Evolutionary conservation across 1,140 invertebrate species (phyloP).

Genomic region (Dolichoris vasculosae): DNA sequence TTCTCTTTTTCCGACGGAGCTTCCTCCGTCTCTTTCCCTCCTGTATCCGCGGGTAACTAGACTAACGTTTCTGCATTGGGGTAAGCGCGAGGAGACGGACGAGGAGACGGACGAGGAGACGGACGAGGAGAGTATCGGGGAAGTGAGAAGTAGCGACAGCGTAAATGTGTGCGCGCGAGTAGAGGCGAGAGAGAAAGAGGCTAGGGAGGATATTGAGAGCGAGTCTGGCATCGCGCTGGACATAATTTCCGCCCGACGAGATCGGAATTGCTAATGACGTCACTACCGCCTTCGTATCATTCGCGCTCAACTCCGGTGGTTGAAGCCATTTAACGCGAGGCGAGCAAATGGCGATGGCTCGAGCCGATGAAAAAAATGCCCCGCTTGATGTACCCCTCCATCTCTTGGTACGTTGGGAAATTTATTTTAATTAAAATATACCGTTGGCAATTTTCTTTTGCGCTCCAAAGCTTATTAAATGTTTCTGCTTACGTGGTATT

Average conservation of each 20-base stretch:
- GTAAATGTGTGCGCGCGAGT: too few relatives aligned
- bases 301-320: constrained; percentile 64
- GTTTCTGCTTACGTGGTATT: neutral
- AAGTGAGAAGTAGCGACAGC: constrained; percentile 57
- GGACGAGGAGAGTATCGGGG: constrained; percentile 8
- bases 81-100: neutral
- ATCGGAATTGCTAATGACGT: constrained; percentile 76
- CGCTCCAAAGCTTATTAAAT: neutral
- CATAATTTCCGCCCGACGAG: constrained; percentile 76
- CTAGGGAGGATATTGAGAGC: constrained; percentile 74
- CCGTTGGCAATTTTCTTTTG: constrained; percentile 21
- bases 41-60: neutral
- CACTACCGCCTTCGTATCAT: constrained; percentile 72
- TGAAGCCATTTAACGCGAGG: constrained; percentile 47
- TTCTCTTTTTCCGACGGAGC: constrained; percentile 22
- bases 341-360: neutral
- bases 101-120: constrained; percentile 16
- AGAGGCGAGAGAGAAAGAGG: constrained; percentile 62
- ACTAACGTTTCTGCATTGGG: constrained; percentile 50
- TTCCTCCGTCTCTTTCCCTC: constrained; percentile 5
- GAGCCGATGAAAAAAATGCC: constrained; percentile 22
- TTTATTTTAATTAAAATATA: constrained; percentile 50
- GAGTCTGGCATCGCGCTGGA: constrained; percentile 71
- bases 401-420: constrained; percentile 1
- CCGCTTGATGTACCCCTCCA: constrained; percentile 8